Evolutionary conservation across 2,888 invertebrate genomes (phyloP), one percentile per base, ranked within the genome.

Genomic region (Bhutanitis thaidina): DNA sequence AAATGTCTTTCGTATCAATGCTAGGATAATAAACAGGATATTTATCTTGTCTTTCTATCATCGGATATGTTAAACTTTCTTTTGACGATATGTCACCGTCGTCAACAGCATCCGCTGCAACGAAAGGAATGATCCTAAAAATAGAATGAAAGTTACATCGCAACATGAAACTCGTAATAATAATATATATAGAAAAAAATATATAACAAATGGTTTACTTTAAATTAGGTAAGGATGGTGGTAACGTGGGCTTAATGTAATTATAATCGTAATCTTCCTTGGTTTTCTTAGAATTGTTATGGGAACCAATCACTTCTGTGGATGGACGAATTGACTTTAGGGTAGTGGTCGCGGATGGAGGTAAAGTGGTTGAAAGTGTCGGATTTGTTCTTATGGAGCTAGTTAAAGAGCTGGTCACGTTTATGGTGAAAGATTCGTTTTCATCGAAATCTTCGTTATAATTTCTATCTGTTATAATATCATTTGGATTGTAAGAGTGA

Each of bases 71-170:
- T 8, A 74, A 58, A 7, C 71, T 67, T 39, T 81, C 78, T 58
- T 90, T 87, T 7, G 74, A 58, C 0, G 73, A 61, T 46, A 74
- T 71, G 58, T 90, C 90, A 54, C 91, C 90, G 56, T 93, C 91
- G 13, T 93, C 90, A 10, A 96, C 92, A 1, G 96, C 96, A 71
- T 96, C 96, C 3, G 95, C 95, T 27, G 96, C 95, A 54, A 96
- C 92, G 75, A 96, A 96, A 7, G 96, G 96, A 63, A 96, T 96
- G 45, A 96, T 96, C 73, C 96, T 96, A 80, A 41, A 46, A 90
- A 27, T 8, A 27, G 27, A 90, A 25, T 12, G 51, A 10, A 46
- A 55, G 14, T 25, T 8, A 27, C 8, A 15, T 36, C 36, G 30
- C 7, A 25, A 20, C 37, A 16, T 39, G 13, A 44, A 4, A 3